Evolutionary conservation across 2,797 vertebrate species (phyloP).

Genomic region (Glyptemys insculpta): DNA sequence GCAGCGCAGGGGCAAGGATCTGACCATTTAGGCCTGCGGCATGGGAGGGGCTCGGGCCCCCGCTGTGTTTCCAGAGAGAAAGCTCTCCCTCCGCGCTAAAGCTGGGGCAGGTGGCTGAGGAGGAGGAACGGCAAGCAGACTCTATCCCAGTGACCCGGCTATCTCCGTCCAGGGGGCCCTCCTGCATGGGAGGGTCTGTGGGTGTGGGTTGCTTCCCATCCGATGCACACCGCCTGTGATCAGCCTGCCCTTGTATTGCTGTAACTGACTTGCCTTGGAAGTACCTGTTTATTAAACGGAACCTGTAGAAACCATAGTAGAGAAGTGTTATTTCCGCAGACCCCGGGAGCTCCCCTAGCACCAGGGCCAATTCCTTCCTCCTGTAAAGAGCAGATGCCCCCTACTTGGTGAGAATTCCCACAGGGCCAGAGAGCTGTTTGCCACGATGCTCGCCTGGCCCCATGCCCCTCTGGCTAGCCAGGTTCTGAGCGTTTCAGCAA

Average conservation of each 20-base stretch:
- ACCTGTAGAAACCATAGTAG: neutral
- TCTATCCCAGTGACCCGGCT: too few species aligned
- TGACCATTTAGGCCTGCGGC: neutral
- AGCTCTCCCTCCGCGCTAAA: fast-evolving
- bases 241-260: neutral
- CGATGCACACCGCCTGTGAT: neutral
- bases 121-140: neutral
- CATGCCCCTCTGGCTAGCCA: neutral
- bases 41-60: neutral
- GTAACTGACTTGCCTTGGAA: neutral
- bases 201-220: neutral
- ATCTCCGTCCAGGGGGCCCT: neutral
- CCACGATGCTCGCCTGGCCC: neutral
- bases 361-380: neutral
- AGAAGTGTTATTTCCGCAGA: neutral
- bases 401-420: neutral
- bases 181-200: neutral
- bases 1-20: neutral
- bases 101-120: neutral
- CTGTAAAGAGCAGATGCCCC: neutral
- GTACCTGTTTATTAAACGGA: neutral
- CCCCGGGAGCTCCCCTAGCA: too few species aligned
- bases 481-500: neutral
- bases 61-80: neutral
- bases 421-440: neutral